Conservation (phyloP, 2,797 vertebrate species). For the Dryobates pubescens region DNA sequence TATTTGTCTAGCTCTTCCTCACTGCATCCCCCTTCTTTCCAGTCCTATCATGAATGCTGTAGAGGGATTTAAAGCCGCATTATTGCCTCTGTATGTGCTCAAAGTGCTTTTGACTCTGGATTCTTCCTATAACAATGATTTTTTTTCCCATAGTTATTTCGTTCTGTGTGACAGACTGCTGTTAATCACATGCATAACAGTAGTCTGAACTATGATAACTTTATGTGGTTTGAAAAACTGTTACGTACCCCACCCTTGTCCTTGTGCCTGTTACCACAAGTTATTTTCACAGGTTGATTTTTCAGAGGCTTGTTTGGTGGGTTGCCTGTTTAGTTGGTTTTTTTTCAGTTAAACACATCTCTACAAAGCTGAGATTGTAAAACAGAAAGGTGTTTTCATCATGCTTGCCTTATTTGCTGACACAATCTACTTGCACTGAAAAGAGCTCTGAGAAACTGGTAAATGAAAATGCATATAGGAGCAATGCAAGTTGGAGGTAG, state of each 20-base stretch:
- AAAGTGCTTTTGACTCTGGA: neutral
- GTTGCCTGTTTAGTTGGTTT: neutral
- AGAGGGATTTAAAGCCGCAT: neutral
- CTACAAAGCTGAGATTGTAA: conserved; percentile 25
- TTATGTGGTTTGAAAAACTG: neutral
- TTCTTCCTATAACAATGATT: neutral
- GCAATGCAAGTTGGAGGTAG: rapidly evolving
- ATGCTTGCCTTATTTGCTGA: conserved; percentile 8
- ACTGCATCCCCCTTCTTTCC: rapidly evolving
- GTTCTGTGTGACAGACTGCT: neutral
- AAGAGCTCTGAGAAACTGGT: neutral
- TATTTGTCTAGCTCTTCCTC: neutral
- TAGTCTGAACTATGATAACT: conserved; percentile 14
- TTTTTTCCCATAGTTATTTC: neutral
- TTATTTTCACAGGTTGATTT: conserved; percentile 9
- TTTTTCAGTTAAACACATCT: neutral
- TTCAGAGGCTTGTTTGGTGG: neutral
- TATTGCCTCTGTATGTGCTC: neutral
- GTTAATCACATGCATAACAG: neutral
- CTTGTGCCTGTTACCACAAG: neutral
- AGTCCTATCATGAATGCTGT: neutral
- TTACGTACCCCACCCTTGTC: neutral
- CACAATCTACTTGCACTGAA: neutral
- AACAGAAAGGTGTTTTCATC: conserved; percentile 18
- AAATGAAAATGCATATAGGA: neutral